phyloP scores from a whole-genome alignment of 2,797 vertebrate genomes.

The Podargus strigoides region DNA sequence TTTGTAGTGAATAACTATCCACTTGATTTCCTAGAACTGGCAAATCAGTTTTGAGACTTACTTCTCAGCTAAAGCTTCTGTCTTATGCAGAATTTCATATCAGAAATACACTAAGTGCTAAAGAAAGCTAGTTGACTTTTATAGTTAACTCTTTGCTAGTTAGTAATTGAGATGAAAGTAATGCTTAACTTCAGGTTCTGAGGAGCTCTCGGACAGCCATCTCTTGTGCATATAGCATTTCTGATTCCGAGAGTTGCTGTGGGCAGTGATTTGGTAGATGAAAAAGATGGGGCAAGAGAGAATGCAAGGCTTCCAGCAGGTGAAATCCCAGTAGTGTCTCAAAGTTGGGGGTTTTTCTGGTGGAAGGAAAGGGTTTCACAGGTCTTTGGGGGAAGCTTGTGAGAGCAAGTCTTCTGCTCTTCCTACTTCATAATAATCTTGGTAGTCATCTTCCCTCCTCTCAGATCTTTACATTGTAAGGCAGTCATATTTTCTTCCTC shows the following conservation, averaged over 20 bases:
- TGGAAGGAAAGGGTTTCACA: neutral
- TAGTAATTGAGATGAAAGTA: neutral
- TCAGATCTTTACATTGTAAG: neutral
- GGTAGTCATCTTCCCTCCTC: neutral
- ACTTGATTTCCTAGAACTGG: neutral
- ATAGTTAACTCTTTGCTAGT: neutral
- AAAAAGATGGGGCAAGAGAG: neutral
- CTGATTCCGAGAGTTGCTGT: neutral
- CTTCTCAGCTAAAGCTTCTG: neutral
- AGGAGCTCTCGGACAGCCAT: neutral
- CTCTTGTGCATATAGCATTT: neutral
- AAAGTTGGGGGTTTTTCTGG: neutral
- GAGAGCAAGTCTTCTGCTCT: neutral
- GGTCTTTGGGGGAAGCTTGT: neutral
- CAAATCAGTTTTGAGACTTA: neutral
- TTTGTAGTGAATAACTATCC: neutral
- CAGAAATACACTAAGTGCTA: neutral
- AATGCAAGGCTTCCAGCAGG: neutral
- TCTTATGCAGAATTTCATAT: neutral
- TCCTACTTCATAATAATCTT: neutral
- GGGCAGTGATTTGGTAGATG: neutral
- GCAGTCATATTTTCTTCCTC: neutral
- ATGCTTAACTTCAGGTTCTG: neutral
- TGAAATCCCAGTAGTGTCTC: neutral
- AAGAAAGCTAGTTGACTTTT: neutral